Evolutionary conservation across 2,113 vertebrate species (phyloP).

Genomic region (Meles meles): DNA sequence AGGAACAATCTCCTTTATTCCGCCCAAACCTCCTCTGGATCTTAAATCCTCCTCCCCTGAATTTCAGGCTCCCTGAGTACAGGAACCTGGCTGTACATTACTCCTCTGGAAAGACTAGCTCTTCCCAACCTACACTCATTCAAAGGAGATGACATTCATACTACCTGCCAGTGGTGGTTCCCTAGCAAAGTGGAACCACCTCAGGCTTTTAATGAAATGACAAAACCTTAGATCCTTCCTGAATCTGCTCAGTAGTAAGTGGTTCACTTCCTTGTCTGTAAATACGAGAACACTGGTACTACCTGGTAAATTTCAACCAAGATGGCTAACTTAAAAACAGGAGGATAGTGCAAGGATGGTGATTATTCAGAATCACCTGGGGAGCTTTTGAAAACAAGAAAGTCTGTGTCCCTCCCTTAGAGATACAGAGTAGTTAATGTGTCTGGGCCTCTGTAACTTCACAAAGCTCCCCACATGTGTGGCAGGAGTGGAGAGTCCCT

Average conservation of each 20-base stretch:
- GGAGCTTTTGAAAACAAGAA: not conserved
- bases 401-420: not conserved
- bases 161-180: not conserved
- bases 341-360: not conserved
- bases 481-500: not conserved
- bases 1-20: not conserved
- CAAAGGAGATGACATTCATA: not conserved
- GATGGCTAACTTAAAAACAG: not conserved
- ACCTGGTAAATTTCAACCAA: not conserved
- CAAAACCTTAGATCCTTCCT: not conserved
- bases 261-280: not conserved
- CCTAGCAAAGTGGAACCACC: not conserved
- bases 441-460: not conserved
- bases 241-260: not conserved
- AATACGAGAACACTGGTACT: not conserved
- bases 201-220: not conserved
- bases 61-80: not conserved
- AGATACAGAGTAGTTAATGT: not conserved
- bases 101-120: not conserved
- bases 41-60: not conserved
- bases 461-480: not conserved
- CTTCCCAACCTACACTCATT: not conserved
- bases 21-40: not conserved
- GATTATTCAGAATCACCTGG: not conserved
- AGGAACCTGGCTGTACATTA: not conserved